phyloP scores from a whole-genome alignment of 2,113 vertebrate genomes.

The Gopherus evgoodei region DNA sequence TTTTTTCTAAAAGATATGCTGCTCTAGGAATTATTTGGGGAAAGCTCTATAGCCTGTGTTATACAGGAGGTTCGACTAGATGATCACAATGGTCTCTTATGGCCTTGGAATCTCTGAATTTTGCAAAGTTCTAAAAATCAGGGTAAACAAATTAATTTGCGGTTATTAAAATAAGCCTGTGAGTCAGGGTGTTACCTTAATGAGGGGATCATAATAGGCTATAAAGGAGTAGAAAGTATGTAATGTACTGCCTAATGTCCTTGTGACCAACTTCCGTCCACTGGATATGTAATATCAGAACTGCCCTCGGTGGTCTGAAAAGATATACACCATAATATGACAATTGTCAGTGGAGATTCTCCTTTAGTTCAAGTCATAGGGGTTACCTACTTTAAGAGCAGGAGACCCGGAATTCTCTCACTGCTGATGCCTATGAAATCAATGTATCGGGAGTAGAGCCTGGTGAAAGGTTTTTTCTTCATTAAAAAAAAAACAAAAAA shows the following conservation, averaged over 20 bases:
- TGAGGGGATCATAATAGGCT: neutral
- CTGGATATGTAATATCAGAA: neutral
- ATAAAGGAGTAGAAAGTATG: accelerated
- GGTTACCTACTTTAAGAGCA: neutral
- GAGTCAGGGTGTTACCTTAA: neutral
- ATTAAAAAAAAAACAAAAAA: neutral
- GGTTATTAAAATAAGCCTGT: neutral
- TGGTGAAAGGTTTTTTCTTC: neutral
- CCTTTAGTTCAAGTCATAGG: neutral
- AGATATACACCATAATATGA: neutral
- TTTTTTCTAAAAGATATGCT: neutral
- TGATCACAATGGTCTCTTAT: neutral
- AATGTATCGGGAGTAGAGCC: neutral
- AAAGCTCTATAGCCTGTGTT: neutral
- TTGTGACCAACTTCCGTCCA: accelerated
- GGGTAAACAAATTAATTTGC: neutral
- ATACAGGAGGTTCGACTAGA: neutral
- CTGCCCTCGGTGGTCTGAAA: conserved; percentile 49
- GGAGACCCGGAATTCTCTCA: neutral
- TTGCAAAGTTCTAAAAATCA: accelerated
- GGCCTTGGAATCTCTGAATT: neutral
- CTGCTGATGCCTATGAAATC: neutral
- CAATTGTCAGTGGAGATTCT: neutral
- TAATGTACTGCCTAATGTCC: neutral
- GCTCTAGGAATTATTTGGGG: neutral